Evolutionary conservation across 2,888 invertebrate genomes (phyloP), one percentile per base, ranked within the genome.

Genomic region (Xylophagus ater): DNA sequence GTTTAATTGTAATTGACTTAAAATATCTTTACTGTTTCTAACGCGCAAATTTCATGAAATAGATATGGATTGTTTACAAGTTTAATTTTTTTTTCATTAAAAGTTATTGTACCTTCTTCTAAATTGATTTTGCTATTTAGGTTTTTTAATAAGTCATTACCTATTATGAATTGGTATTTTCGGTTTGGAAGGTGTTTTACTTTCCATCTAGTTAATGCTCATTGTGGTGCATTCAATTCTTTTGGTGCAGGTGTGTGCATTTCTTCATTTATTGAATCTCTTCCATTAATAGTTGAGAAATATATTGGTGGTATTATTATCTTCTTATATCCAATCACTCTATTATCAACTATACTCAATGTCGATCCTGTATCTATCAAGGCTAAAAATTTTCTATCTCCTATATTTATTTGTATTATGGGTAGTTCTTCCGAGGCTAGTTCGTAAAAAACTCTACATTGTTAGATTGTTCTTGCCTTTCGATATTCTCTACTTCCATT

Each of bases 381-480:
- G 10, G 34, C 34, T 25, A 42, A 31, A 5, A 28, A 42, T 31
- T 31, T 42, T 14, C 24, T 17, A 30, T 30, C 25, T 9, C 35
- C 12, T 28, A 42, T 19, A 9, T 18, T 42, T 18, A 34, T 30
- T 34, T 38, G 23, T 8, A 42, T 33, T 20, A 29, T 34, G 28
- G 42, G 34, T 37, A 42, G 30, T 10, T 42, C 25, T 14, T 39
- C 39, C 38, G 35, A 42, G 31, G 42, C 38, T 39, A 35, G 10
- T 42, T 42, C 12, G 32, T 15, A 39, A 42, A 42, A 34, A 35
- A 37, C 17, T 26, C 35, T 14, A 19, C 19, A 12, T 37, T 34
- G 7, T 38, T n/a, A n/a, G 9, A 13, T 10, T 33, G 6, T 2
- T 2, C 12, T 6, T 28, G 7, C 6, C 13, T 10, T 2, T 21